These are phyloP conservation scores for Eudyptes chrysolophus DNA, from an alignment of 2,113 vertebrate genomes.

Conservation along the genomic window DNA sequence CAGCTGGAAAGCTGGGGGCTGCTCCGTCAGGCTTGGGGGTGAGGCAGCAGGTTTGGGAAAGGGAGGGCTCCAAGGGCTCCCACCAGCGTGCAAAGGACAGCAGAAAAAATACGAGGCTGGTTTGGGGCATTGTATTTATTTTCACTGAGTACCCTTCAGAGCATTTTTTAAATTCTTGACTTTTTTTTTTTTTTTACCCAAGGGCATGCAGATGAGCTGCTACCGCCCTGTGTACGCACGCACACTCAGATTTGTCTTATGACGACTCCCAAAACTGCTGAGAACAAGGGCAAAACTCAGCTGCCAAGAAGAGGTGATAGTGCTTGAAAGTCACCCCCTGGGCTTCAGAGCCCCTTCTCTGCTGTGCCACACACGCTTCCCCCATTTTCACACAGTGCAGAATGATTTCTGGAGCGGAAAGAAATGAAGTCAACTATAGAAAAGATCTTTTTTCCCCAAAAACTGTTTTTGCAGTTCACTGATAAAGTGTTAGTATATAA, in stretches of 20 bases:
- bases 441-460: neutral
- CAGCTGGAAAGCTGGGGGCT: neutral
- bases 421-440: neutral
- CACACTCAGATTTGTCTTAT: neutral
- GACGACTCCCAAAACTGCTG: neutral
- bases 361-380: neutral
- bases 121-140: neutral
- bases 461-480: neutral
- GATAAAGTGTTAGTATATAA: neutral
- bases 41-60: neutral
- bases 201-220: neutral
- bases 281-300: neutral
- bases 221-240: neutral
- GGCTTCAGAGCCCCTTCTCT: neutral
- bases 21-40: neutral
- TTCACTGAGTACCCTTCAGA: neutral
- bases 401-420: neutral
- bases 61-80: neutral
- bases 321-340: neutral
- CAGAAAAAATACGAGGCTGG: neutral
- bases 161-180: neutral
- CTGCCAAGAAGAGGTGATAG: neutral
- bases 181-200: neutral
- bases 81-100: neutral
- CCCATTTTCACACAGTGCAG: neutral